Evolutionary conservation across 1,140 invertebrate genomes (phyloP).

Genomic region (Diuraphis noxia): DNA sequence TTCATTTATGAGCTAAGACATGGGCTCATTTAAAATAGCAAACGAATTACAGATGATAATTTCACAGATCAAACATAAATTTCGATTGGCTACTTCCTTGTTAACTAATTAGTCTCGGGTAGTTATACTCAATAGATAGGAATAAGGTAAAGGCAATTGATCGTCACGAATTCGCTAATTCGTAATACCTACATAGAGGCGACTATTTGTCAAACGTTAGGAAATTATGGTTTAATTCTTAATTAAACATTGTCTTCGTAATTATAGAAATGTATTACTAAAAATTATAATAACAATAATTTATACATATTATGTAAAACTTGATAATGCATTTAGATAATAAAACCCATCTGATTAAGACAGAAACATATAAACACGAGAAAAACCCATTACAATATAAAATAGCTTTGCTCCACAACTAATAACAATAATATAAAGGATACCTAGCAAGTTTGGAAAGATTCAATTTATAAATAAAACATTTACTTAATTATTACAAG

Average conservation of each 20-base stretch:
- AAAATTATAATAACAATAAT: background rate
- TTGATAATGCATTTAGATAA: no score
- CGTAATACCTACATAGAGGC: no score
- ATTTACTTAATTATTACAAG: background rate
- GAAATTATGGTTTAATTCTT: background rate
- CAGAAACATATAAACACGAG: background rate
- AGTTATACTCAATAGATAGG: background rate
- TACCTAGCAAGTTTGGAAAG: background rate
- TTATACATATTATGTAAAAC: background rate
- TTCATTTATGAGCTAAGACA: background rate
- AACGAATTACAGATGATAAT: background rate
- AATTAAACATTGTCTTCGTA: no score
- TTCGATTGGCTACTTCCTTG: background rate
- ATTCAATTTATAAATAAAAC: background rate
- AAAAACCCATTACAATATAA: background rate
- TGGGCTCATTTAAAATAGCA: background rate
- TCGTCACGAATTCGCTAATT: background rate
- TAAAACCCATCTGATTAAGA: no score
- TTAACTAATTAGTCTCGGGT: slow-evolving; percentile 17
- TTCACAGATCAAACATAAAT: background rate
- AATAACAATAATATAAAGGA: background rate
- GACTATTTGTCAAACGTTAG: background rate
- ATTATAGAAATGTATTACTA: background rate
- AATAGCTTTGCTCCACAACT: background rate
- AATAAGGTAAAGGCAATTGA: background rate